Evolutionary conservation across 2,113 vertebrate species (phyloP), one percentile per base, ranked within the genome.

Genomic region (Protomyctophum bolini): DNA sequence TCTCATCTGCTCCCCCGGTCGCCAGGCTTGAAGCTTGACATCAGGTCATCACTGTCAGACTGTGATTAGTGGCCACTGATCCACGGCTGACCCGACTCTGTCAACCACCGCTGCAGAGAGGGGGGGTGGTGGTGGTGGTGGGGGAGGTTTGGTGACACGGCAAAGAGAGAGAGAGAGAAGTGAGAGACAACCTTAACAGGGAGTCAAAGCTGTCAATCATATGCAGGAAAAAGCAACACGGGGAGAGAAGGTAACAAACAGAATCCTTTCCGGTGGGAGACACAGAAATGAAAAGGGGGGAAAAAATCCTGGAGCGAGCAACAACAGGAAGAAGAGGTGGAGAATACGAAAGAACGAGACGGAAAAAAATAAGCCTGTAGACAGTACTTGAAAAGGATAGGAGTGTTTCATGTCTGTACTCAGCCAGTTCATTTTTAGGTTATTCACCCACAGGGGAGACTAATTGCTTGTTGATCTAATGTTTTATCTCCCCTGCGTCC

Each of bases 381-480:
- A 73, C 83, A 68, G 62, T 75, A 81, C 83, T 85, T 84, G 80
- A 86, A 82, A 41, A 89, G 63, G 58, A 50, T n/a, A 81, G 70
- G 74, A 80, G 79, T 89, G 80, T 82, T 87, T 81, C 75, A 66
- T 76, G 86, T 85, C 81, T 78, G 61, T 71, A 62, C 77, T 62
- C 46, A 82, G 66, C 73, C 84, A 63, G 84, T 91, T 89, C 87
- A 89, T 50, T 80, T 70, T 55, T 75, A 77, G 87, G 88, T 87
- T 85, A 85, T 83, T 84, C 77, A 66, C 74, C 69, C 84, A 83
- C 81, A 75, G 66, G 86, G 84, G 85, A 88, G 70, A 85, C 79
- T 91, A 89, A 91, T 87, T 88, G 75, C 86, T 85, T 86, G 88
- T 89, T 86, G 79, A 88, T 88, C 73, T 80, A 82, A 79, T 88